Evolutionary conservation across 92 coral and sea anemone species (phyloP), one percentile per base, ranked within the genome.

Genomic region (Porites lobata): DNA sequence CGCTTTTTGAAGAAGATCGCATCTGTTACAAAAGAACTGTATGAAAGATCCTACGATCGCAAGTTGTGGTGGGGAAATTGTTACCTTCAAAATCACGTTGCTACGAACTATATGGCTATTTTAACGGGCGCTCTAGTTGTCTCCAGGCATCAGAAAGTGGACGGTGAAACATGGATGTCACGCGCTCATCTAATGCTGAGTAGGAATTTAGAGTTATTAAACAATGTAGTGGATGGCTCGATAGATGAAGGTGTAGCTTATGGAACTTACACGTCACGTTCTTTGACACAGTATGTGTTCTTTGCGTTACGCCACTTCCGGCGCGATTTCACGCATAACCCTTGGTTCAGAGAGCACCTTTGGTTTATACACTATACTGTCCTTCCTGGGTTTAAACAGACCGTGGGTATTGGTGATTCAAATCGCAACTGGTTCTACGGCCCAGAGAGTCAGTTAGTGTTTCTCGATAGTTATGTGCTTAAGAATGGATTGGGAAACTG

Each of bases 171-270:
- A 77, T 97, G 98, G 99, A 50, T 78, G 63, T 67, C 78, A 18
- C 86, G 83, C 47, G 94, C 99, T 61, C 87, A 87, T 18, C 92
- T 67, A n/a, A 91, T 91, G 95, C 92, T 97, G 4, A 82, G 89
- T 61, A 90, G 90, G 29, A 97, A 93, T 53, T 56, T 97, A 81
- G 75, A 89, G 50, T 59, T 97, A 17, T 77, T 96, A 8, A 89
- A 92, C 50, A 84, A 90, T 69, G 94, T 97, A 10, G 96, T 97
- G 15, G 99, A 97, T 65, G 99, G 99, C 4, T 97, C 99, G 0
- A 78, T 92, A 81, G 72, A 97, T 57, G 99, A 97, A 86, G 99
- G 99, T 4, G 99, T 89, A 2, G 92, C 98, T 18, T 97, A 97
- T 29, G 98, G 98, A 0, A 77, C 98, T 2, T 97, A 97, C 87